These are phyloP conservation scores for Marcusenius ussheri DNA, from an alignment of 2,113 vertebrate species.

Conservation along the genomic window DNA sequence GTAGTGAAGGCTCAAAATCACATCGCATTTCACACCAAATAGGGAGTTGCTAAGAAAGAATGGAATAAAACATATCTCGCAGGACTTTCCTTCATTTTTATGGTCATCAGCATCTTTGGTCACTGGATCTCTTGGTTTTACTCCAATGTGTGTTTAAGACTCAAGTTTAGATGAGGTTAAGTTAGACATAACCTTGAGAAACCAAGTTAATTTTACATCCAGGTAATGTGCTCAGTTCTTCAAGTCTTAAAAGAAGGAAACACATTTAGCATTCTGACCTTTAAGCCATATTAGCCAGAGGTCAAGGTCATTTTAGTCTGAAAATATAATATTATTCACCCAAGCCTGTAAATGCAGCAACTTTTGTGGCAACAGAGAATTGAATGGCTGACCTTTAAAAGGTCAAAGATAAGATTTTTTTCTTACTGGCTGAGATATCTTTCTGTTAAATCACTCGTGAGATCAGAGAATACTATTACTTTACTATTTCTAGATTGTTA, in stretches of 20 bases:
- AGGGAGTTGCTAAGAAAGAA: background rate
- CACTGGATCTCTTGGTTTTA: background rate
- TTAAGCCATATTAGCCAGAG: slow-evolving; percentile 41
- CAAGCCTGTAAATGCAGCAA: slow-evolving; percentile 50
- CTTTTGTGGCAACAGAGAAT: slow-evolving; percentile 43
- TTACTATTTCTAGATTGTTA: background rate
- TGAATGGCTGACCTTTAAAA: slow-evolving; percentile 52
- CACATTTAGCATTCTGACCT: slow-evolving; percentile 23
- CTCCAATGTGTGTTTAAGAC: background rate
- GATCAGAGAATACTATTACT: slow-evolving; percentile 18
- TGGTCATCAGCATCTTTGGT: background rate
- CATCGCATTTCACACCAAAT: background rate
- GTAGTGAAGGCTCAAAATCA: background rate
- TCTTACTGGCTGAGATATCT: slow-evolving; percentile 37
- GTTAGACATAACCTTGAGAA: background rate
- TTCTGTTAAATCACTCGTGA: slow-evolving; percentile 31
- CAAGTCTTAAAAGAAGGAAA: background rate
- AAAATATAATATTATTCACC: slow-evolving; percentile 48
- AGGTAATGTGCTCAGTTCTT: background rate
- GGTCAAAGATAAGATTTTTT: slow-evolving; percentile 56
- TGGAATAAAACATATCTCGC: background rate
- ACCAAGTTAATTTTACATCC: slow-evolving; percentile 2
- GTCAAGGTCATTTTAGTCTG: slow-evolving; percentile 42
- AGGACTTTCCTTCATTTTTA: background rate
- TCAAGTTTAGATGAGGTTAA: slow-evolving; percentile 7